These are phyloP conservation scores for Drosophila kikkawai DNA, from an alignment of 1,140 invertebrate genomes.

Conservation along the genomic window DNA sequence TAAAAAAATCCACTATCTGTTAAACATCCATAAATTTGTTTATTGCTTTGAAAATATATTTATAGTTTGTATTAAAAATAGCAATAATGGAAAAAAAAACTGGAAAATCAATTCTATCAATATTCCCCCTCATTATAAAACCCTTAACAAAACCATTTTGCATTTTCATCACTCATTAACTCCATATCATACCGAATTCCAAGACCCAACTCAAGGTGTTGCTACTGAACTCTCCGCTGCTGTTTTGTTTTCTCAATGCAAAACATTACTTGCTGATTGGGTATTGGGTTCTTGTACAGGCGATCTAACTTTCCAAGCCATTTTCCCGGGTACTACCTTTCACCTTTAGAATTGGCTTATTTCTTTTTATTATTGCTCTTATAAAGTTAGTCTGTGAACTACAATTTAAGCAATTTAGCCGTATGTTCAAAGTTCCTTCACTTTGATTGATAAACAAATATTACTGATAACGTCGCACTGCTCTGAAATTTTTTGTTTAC, in stretches of 20 bases:
- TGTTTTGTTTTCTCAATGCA: slow-evolving; percentile 19
- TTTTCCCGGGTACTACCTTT: neutral
- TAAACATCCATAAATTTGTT: no score
- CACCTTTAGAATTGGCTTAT: neutral
- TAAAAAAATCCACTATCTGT: no score
- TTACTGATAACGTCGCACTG: slow-evolving; percentile 2
- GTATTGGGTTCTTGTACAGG: slow-evolving; percentile 10
- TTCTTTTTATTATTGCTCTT: neutral
- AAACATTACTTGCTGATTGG: slow-evolving; percentile 8
- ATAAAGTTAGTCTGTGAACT: neutral
- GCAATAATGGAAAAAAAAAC: neutral
- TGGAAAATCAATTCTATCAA: slow-evolving; percentile 4
- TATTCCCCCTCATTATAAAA: neutral
- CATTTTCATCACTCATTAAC: slow-evolving; percentile 1
- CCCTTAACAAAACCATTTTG: neutral
- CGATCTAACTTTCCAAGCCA: slow-evolving; percentile 4
- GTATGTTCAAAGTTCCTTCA: neutral
- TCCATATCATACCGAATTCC: neutral
- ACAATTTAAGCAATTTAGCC: neutral
- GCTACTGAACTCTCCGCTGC: slow-evolving; percentile 14
- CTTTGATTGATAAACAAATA: slow-evolving; percentile 13
- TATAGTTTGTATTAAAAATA: neutral
- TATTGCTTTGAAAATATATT: no score
- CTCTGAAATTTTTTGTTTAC: slow-evolving; percentile 15
- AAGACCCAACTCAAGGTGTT: slow-evolving; percentile 1